Percentiles rank a stretch among this genome's conserved stretches.
phyloP scores from a whole-genome alignment of 2,797 vertebrate genomes.

The Tragelaphus oryx region DNA sequence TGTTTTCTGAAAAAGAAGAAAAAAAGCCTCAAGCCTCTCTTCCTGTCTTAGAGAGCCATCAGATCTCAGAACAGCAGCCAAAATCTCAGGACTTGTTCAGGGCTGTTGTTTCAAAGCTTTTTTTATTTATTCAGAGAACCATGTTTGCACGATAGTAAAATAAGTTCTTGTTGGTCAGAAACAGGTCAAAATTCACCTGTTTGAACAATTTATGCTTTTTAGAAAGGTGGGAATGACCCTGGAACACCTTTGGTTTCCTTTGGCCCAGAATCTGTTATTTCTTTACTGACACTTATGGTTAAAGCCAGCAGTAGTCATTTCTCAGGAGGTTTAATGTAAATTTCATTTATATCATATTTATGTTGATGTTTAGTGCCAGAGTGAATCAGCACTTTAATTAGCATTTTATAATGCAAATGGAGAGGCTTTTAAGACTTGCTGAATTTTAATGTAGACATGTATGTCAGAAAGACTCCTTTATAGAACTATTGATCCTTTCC shows the following conservation, averaged over 20 bases:
- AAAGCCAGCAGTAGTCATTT: background rate
- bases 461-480: slow-evolving; percentile 24
- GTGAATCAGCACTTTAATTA: slow-evolving; percentile 48
- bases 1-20: slow-evolving; percentile 41
- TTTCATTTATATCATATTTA: slow-evolving; percentile 4
- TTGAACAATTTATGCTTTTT: background rate
- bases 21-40: slow-evolving; percentile 9
- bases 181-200: background rate
- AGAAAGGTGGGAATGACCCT: background rate
- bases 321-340: background rate
- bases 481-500: background rate
- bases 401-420: slow-evolving; percentile 44
- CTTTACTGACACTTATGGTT: background rate
- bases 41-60: slow-evolving; percentile 25
- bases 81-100: background rate
- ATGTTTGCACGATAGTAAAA: background rate
- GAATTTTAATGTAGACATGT: slow-evolving; percentile 38
- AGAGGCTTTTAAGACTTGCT: slow-evolving; percentile 59
- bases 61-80: background rate
- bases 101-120: background rate
- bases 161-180: background rate
- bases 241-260: background rate
- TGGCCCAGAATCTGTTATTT: background rate
- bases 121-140: background rate
- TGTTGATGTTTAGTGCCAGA: slow-evolving; percentile 27